Evolutionary conservation across 2,113 vertebrate species (phyloP).

Genomic region (Platysternon megacephalum): DNA sequence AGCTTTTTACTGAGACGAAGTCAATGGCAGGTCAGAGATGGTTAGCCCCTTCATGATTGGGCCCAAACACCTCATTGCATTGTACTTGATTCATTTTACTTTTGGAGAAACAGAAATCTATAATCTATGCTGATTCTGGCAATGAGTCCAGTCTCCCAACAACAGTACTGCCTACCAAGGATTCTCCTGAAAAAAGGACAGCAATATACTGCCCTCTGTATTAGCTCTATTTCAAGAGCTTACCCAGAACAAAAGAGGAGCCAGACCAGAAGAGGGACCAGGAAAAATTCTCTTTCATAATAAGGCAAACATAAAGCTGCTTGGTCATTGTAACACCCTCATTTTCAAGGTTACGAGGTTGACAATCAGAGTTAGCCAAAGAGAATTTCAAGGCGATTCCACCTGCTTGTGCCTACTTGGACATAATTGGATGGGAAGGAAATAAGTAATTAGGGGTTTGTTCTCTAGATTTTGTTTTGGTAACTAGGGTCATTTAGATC

Average conservation of each 20-base stretch:
- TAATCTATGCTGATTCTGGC: background rate
- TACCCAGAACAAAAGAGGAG: background rate
- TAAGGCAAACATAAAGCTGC: background rate
- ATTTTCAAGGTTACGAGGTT: background rate
- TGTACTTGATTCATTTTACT: background rate
- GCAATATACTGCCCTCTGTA: background rate
- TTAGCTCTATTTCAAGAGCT: background rate
- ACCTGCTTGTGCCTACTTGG: background rate
- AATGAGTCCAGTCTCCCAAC: background rate
- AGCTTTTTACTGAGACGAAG: background rate
- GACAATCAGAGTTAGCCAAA: background rate
- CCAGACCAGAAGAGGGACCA: background rate
- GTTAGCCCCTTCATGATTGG: background rate
- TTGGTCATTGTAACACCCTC: background rate
- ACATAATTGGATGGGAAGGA: background rate
- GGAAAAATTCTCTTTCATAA: rapidly evolving
- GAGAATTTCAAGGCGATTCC: background rate
- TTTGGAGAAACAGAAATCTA: background rate
- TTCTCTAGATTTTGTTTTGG: background rate
- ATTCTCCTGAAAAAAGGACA: background rate
- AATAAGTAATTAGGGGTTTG: background rate
- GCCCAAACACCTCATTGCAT: background rate
- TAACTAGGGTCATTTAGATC: background rate
- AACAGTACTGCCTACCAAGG: background rate
- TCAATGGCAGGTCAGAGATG: background rate